Conservation (phyloP, 2,888 invertebrate genomes). For the Nomada lathburiana region DNA sequence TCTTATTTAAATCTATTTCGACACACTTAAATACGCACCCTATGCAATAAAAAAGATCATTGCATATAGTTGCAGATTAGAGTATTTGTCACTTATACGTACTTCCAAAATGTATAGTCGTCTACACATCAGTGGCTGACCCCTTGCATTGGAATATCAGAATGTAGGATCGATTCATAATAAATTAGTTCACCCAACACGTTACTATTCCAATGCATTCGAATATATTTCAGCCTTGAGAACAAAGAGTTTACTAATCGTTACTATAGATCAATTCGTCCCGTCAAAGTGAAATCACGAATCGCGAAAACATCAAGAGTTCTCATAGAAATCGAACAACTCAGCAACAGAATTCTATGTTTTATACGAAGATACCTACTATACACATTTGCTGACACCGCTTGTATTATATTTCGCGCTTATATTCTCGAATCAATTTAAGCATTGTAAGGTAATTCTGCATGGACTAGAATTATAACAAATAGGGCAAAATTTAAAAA, state of each 20-base stretch:
- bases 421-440: no score
- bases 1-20: background rate
- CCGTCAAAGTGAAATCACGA: background rate
- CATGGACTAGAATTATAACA: no score
- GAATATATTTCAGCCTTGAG: constrained; percentile 44
- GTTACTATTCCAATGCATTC: constrained; percentile 18
- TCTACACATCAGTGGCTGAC: background rate
- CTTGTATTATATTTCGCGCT: no score
- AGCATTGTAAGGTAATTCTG: no score
- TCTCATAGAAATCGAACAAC: background rate
- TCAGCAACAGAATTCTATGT: background rate
- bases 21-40: background rate
- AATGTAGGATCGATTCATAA: constrained; percentile 10
- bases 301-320: background rate
- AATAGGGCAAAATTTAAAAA: no score
- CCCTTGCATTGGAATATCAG: background rate
- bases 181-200: background rate
- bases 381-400: no score
- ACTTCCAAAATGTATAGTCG: background rate
- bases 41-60: no score
- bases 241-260: constrained; percentile 12
- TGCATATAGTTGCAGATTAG: no score
- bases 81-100: constrained; percentile 1
- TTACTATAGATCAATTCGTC: constrained; percentile 29
- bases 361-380: no score